Evolutionary conservation across 2,113 vertebrate genomes (phyloP).

Genomic region (Gopherus evgoodei): DNA sequence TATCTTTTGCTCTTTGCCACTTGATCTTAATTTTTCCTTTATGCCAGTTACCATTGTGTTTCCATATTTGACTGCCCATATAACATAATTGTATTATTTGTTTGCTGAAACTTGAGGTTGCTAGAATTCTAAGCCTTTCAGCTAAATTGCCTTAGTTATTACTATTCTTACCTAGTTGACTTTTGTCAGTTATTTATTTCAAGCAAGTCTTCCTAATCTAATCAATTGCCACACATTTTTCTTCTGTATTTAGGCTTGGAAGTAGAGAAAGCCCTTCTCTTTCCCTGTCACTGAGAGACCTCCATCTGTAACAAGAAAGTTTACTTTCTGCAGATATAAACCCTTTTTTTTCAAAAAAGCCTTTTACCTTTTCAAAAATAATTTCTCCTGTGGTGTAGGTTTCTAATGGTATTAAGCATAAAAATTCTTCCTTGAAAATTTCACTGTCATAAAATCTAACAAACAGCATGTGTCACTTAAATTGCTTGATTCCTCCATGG

Average conservation of each 20-base stretch:
- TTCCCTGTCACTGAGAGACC: background rate
- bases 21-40: background rate
- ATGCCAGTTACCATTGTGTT: background rate
- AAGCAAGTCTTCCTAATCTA: slow-evolving; percentile 28
- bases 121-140: background rate
- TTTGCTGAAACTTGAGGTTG: background rate
- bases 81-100: background rate
- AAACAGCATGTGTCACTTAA: background rate
- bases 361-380: background rate
- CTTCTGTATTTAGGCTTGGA: slow-evolving; percentile 24
- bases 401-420: background rate
- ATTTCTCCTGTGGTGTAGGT: background rate
- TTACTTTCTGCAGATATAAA: background rate
- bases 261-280: background rate
- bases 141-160: background rate
- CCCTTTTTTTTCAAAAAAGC: background rate
- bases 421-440: background rate
- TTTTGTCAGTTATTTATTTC: slow-evolving; percentile 54
- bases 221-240: slow-evolving; percentile 36
- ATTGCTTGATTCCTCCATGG: background rate
- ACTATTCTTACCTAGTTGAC: slow-evolving; percentile 22
- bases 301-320: background rate
- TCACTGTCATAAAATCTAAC: background rate
- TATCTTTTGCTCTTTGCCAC: background rate
- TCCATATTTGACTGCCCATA: background rate